Percentiles rank a stretch among this genome's conserved stretches.
Evolutionary conservation across 2,888 invertebrate species (phyloP).

Genomic region (Troides oblongomaculatus): DNA sequence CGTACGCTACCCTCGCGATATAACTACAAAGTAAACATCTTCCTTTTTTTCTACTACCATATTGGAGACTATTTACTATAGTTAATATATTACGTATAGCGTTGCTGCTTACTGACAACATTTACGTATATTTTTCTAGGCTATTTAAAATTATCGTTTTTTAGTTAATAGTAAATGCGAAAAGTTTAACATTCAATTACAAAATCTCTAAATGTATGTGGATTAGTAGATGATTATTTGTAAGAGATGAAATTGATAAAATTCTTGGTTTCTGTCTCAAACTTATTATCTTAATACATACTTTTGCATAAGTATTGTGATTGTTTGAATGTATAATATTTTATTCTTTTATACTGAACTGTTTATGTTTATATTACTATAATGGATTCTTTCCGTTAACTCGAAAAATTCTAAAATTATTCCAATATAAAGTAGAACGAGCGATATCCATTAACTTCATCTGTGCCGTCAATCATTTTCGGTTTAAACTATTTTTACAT

Average conservation of each 20-base stretch:
- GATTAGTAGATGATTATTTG: too few species aligned
- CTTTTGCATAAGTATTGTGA: neutral
- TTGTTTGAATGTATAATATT: neutral
- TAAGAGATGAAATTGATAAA: too few species aligned
- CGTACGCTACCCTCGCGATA: constrained; percentile 60
- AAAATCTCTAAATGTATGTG: too few species aligned
- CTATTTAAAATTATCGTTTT: too few species aligned
- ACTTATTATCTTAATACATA: neutral
- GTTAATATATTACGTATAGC: neutral
- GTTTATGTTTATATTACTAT: neutral
- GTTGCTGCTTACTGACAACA: too few species aligned
- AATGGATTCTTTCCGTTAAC: neutral
- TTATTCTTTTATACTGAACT: neutral
- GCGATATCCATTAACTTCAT: neutral
- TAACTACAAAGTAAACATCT: constrained; percentile 42
- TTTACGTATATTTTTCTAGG: too few species aligned
- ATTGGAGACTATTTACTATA: neutral
- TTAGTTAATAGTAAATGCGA: too few species aligned
- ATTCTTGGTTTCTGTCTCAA: too few species aligned
- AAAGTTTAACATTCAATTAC: too few species aligned
- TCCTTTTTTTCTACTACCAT: neutral
- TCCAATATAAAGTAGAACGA: neutral
- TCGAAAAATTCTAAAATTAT: neutral
- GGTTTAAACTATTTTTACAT: constrained; percentile 2
- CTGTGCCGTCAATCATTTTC: neutral